A percentile compares a stretch with the other conserved stretches of the same genome.
phyloP scores from a whole-genome alignment of 2,888 invertebrate species.

The Lysandra bellargus region DNA sequence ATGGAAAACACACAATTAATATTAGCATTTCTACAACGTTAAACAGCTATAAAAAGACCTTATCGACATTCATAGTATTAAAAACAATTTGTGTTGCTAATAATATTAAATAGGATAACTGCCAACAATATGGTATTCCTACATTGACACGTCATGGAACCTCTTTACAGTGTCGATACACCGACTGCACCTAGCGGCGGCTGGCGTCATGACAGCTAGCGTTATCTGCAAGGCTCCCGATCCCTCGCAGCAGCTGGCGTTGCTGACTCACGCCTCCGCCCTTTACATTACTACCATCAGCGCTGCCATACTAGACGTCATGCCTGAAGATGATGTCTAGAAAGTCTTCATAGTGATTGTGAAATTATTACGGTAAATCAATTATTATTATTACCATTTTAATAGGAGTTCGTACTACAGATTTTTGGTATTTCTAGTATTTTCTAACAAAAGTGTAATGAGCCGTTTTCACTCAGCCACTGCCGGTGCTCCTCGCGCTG shows the following conservation, averaged over 20 bases:
- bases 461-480: no score
- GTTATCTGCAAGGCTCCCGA: neutral
- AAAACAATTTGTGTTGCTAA: no score
- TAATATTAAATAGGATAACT: no score
- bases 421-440: neutral
- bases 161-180: neutral
- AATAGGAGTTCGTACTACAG: no score
- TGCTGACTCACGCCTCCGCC: neutral
- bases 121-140: neutral
- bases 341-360: neutral
- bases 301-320: neutral
- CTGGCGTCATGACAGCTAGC: neutral
- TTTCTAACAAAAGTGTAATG: no score
- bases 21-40: no score
- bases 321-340: neutral
- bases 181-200: conserved; percentile 16
- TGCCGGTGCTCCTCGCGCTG: no score
- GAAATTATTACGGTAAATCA: no score
- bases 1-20: no score
- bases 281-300: neutral
- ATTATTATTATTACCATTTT: no score
- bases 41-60: no score
- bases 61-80: no score
- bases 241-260: neutral
- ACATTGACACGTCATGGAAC: neutral